These are phyloP conservation scores for Burhinus bistriatus DNA, from an alignment of 2,113 vertebrate species.

Conservation along the genomic window DNA sequence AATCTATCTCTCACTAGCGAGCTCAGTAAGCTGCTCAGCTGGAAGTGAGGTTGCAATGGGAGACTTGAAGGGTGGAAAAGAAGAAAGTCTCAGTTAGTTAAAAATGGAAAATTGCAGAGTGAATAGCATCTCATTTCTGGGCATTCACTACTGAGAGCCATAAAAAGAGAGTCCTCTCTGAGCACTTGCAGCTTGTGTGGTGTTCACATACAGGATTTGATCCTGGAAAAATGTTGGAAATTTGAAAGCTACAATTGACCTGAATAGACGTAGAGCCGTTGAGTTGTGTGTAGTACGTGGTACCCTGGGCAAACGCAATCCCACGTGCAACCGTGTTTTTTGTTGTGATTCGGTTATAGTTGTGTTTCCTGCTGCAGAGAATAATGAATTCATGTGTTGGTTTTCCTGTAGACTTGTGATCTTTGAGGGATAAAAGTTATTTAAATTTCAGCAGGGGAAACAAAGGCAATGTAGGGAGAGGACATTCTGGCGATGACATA, in stretches of 20 bases:
- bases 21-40: neutral
- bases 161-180: neutral
- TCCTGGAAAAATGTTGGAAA: neutral
- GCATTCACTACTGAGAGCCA: neutral
- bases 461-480: neutral
- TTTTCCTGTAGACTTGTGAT: neutral
- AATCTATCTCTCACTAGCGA: neutral
- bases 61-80: neutral
- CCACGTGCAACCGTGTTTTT: fast-evolving
- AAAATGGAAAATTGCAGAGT: neutral
- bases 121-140: neutral
- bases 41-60: neutral
- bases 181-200: neutral
- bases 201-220: neutral
- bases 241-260: neutral
- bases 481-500: fast-evolving
- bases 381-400: neutral
- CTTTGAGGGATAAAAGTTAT: neutral
- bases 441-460: neutral
- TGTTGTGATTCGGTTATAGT: neutral
- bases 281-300: neutral
- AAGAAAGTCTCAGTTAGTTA: neutral
- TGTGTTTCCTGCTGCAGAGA: neutral
- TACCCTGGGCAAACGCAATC: neutral
- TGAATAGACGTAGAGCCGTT: neutral